phyloP scores from a whole-genome alignment of 2,113 vertebrate species.

The Epinephelus lanceolatus region DNA sequence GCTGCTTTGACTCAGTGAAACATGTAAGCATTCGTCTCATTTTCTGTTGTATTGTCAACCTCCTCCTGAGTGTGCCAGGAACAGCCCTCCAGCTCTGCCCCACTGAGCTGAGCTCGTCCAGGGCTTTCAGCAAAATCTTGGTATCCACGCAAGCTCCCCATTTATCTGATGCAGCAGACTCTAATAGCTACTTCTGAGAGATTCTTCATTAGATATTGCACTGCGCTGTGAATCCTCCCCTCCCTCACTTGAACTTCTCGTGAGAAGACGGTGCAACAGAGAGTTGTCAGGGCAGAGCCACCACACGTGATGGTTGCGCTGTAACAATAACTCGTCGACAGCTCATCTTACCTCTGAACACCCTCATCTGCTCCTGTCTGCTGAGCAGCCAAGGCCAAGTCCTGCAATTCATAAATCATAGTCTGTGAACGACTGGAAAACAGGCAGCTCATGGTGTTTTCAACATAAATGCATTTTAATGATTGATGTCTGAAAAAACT shows the following conservation, averaged over 20 bases:
- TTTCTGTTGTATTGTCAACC: background rate
- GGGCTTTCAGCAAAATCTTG: conserved; percentile 41
- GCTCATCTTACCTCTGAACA: conserved; percentile 76
- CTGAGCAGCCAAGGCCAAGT: conserved; percentile 5
- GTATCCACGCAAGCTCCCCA: conserved; percentile 15
- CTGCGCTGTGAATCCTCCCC: conserved; percentile 46
- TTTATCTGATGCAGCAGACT: conserved; percentile 62
- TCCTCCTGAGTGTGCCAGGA: conserved; percentile 1
- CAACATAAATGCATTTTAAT: background rate
- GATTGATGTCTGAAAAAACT: background rate
- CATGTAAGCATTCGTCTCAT: background rate
- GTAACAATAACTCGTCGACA: conserved; percentile 77
- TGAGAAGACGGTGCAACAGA: conserved; percentile 78
- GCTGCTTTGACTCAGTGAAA: conserved; percentile 1
- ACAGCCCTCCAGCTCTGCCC: conserved; percentile 2
- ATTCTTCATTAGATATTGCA: conserved; percentile 69
- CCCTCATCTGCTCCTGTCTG: conserved; percentile 39
- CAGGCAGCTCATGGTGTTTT: background rate
- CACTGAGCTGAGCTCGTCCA: background rate
- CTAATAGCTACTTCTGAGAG: conserved; percentile 66
- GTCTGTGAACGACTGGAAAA: background rate
- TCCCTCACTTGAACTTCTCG: conserved; percentile 71
- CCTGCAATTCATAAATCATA: conserved; percentile 23
- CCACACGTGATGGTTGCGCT: conserved; percentile 67
- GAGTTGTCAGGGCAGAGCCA: conserved; percentile 75